phyloP scores from a whole-genome alignment of 2,113 vertebrate genomes.

The Labrus mixtus region DNA sequence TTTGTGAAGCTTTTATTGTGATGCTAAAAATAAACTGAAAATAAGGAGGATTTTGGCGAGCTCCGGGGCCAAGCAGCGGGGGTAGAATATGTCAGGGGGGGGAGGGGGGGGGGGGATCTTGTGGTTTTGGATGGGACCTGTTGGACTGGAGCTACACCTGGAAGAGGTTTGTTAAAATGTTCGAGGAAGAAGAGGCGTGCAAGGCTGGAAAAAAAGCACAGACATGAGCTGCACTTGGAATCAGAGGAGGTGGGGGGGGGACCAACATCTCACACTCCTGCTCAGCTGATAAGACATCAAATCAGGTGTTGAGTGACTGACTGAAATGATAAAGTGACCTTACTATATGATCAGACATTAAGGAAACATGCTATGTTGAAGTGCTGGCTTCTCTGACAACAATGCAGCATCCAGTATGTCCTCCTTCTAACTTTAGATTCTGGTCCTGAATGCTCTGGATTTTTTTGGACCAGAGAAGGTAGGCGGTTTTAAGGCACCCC shows the following conservation, averaged over 20 bases:
- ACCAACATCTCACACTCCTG: neutral
- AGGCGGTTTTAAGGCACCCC: too few relatives aligned
- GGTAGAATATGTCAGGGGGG: neutral
- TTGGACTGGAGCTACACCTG: conserved; percentile 22
- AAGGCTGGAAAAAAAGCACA: conserved; percentile 9
- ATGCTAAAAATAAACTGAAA: conserved; percentile 79
- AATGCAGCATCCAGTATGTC: too few relatives aligned
- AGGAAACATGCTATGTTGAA: too few relatives aligned
- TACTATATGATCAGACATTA: too few relatives aligned
- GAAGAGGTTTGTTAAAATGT: conserved; percentile 20
- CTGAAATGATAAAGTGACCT: too few relatives aligned
- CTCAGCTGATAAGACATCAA: neutral
- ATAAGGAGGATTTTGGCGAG: conserved; percentile 46
- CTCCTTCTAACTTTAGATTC: too few relatives aligned
- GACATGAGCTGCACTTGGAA: conserved; percentile 1
- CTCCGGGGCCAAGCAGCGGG: conserved; percentile 29
- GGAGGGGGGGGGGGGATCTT: neutral
- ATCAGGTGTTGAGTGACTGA: neutral
- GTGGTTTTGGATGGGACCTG: conserved; percentile 30
- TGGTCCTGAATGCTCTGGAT: too few relatives aligned
- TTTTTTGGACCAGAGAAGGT: too few relatives aligned
- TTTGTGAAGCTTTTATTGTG: conserved; percentile 74
- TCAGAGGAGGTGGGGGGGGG: neutral
- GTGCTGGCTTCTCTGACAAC: too few relatives aligned
- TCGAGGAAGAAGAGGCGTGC: conserved; percentile 10